Evolutionary conservation across 2,888 invertebrate species (phyloP), one percentile per base, ranked within the genome.

Genomic region (Chouioia cunea): DNA sequence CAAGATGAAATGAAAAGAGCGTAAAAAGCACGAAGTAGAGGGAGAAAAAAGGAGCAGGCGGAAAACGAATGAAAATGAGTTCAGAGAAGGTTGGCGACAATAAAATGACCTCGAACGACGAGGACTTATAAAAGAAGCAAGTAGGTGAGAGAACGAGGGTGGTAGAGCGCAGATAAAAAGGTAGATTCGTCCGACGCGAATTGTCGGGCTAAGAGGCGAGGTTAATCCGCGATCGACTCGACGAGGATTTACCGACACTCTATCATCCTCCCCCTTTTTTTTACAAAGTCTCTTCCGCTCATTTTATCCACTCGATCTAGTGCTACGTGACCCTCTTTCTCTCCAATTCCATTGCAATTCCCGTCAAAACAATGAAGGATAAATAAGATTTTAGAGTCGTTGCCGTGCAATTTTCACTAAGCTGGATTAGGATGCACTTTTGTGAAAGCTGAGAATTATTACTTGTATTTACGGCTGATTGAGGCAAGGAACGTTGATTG

Each of bases 211-310:
- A 70, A 70, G 66, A 73, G 66, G 64, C 56, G 66, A 73, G 68
- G 70, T 70, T 73, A 73, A 73, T 73, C 70, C 73, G 52, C 62
- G 73, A 73, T 73, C 68, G 70, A 73, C 70, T 73, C 67, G 59
- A 59, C 60, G 73, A 53, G 70, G 70, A 73, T 73, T 73, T 70
- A 70, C 70, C 70, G 73, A 70, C 73, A 70, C 73, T 73, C 70
- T 70, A 73, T 73, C 65, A 73, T 52, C 52, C 22, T 2, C 59
- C 58, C 10, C 10, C 43, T 8, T 62, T 52, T 15, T 23, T 50
- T 47, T 10, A 20, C 20, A 56, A 10, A 48, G 50, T n/a, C 52
- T 44, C 44, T 46, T 43, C 48, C 64, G 22, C 65, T 71, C 65
- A 68, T 68, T 72, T 72, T 53, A 63, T 71, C 59, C 73, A 27